Evolutionary conservation across 2,888 invertebrate genomes (phyloP).

Genomic region (Subacronicta megacephala): DNA sequence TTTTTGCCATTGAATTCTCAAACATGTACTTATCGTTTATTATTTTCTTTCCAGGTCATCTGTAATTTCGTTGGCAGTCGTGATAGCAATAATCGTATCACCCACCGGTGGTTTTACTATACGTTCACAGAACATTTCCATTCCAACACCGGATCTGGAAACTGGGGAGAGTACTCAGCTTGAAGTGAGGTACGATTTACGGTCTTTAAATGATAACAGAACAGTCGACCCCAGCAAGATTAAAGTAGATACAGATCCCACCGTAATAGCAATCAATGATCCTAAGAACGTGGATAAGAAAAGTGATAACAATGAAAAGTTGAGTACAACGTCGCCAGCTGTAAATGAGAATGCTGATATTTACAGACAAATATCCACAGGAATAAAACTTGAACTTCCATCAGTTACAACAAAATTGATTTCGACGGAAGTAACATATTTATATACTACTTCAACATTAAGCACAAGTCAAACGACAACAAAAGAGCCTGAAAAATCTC

Average conservation of each 20-base stretch:
- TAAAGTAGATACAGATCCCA: conserved; percentile 17
- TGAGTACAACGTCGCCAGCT: conserved; percentile 1
- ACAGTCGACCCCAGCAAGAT: conserved; percentile 12
- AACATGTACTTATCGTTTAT: conserved; percentile 12
- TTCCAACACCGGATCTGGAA: conserved; percentile 57
- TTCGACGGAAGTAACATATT: conserved; percentile 7
- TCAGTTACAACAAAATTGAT: conserved; percentile 6
- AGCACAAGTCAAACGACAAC: conserved; percentile 22
- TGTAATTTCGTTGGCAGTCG: conserved; percentile 70
- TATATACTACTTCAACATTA: conserved; percentile 9
- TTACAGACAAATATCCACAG: conserved; percentile 7
- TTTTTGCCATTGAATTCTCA: background rate
- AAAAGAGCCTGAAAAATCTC: background rate
- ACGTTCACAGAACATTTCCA: conserved; percentile 39
- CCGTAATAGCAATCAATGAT: conserved; percentile 29
- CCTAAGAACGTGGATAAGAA: conserved; percentile 11
- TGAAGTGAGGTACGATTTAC: conserved; percentile 63
- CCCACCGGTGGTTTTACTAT: conserved; percentile 69
- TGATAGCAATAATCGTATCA: conserved; percentile 65
- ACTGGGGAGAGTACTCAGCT: conserved; percentile 64
- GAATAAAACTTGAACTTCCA: conserved; percentile 2
- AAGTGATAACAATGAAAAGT: conserved; percentile 10
- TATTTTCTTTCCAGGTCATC: conserved; percentile 75
- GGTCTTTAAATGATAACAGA: conserved; percentile 48
- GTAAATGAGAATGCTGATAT: conserved; percentile 23